Evolutionary conservation across 2,113 vertebrate species (phyloP).

Genomic region (Columba janthina): DNA sequence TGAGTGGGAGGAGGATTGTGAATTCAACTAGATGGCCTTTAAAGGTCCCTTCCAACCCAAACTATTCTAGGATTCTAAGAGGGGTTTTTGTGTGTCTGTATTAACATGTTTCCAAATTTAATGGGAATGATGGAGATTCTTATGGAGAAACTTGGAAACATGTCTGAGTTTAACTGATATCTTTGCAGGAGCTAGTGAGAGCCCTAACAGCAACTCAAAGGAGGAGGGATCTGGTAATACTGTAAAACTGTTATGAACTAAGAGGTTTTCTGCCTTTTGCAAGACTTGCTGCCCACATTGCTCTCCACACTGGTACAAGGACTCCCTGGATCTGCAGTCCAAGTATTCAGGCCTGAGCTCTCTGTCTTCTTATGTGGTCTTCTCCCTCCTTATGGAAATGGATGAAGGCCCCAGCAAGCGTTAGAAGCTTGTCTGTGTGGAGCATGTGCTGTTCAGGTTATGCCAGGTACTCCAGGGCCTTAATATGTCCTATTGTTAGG

Average conservation of each 20-base stretch:
- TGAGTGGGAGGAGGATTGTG: neutral
- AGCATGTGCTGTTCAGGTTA: fast-evolving
- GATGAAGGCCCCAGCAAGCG: neutral
- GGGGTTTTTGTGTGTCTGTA: neutral
- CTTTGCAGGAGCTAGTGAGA: neutral
- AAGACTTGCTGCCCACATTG: neutral
- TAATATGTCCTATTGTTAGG: neutral
- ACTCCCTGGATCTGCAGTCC: neutral
- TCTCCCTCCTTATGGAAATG: neutral
- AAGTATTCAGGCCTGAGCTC: neutral
- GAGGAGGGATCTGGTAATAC: neutral
- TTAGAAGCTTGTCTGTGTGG: neutral
- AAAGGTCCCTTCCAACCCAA: neutral
- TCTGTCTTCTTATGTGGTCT: neutral
- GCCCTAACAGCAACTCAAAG: neutral
- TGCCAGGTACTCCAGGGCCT: neutral
- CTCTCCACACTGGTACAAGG: neutral
- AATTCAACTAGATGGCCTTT: neutral
- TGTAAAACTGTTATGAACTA: neutral
- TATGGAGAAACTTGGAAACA: neutral
- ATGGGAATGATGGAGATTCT: neutral
- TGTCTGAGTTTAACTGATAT: neutral
- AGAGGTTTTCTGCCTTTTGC: neutral
- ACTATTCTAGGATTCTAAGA: neutral
- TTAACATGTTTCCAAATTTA: neutral